These are phyloP conservation scores for Tachycineta bicolor DNA, from an alignment of 2,113 vertebrate genomes.

Conservation along the genomic window DNA sequence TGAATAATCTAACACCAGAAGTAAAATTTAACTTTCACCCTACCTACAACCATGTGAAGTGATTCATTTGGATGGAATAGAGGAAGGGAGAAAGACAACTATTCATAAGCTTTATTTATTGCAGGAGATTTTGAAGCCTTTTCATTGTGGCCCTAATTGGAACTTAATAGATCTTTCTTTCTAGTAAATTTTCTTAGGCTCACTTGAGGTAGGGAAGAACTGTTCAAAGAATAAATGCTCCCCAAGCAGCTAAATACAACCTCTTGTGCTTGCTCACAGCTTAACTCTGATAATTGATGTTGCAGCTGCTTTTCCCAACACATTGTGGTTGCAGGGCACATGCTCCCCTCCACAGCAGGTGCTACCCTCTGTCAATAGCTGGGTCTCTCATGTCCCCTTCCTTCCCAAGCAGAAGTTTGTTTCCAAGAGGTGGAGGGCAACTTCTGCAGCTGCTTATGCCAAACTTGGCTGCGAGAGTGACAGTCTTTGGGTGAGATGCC, in stretches of 20 bases:
- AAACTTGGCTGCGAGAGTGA: neutral
- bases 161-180: neutral
- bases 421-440: neutral
- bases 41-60: neutral
- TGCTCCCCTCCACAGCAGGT: neutral
- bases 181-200: neutral
- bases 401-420: neutral
- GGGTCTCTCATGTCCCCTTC: neutral
- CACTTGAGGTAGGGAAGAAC: neutral
- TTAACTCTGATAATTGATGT: neutral
- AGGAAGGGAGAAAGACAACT: neutral
- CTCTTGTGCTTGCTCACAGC: neutral
- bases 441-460: neutral
- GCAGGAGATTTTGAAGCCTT: neutral
- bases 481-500: neutral
- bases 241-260: neutral
- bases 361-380: neutral
- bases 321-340: neutral
- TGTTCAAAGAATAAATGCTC: neutral
- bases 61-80: neutral
- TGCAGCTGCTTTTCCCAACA: slow-evolving; percentile 22
- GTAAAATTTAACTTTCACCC: neutral
- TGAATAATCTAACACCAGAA: neutral
- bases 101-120: neutral
- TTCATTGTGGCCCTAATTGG: neutral